A percentile compares a stretch with the other conserved stretches of the same genome.
Evolutionary conservation across 2,797 vertebrate species (phyloP).

Genomic region (Orestias chungarensis): DNA sequence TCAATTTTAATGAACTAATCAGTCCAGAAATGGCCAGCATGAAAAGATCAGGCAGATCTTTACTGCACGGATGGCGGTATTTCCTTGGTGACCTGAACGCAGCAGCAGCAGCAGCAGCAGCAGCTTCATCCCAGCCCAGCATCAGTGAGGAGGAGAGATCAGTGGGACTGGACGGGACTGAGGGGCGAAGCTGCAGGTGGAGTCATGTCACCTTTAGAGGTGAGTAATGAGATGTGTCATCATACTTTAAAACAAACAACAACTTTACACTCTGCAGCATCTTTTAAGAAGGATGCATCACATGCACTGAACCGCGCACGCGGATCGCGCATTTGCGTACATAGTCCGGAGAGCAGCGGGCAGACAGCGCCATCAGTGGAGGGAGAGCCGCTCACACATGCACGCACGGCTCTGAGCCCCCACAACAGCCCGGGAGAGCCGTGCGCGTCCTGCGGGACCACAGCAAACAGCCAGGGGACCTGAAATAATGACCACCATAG

Average conservation of each 20-base stretch:
- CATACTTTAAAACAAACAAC: no score
- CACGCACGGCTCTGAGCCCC: no score
- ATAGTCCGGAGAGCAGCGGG: slow-evolving; percentile 68
- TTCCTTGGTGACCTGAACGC: slow-evolving; percentile 60
- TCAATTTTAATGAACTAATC: slow-evolving; percentile 10
- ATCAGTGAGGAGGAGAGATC: no score
- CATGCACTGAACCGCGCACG: neutral
- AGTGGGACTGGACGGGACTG: no score
- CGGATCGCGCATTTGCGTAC: neutral
- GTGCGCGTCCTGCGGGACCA: no score
- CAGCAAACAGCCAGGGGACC: no score
- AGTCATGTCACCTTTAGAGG: slow-evolving; percentile 74
- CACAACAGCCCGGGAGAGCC: no score
- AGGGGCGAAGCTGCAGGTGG: slow-evolving; percentile 43
- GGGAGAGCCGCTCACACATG: no score
- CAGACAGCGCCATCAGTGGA: slow-evolving; percentile 84
- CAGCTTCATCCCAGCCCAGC: no score
- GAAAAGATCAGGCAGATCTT: slow-evolving; percentile 8
- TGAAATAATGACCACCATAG: no score
- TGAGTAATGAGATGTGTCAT: slow-evolving; percentile 83
- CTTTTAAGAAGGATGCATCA: neutral
- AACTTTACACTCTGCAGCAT: slow-evolving; percentile 43
- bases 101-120: slow-evolving; percentile 46
- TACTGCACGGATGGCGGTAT: slow-evolving; percentile 23
- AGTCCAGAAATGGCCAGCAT: slow-evolving; percentile 1